These are phyloP conservation scores for Pteronotus mesoamericanus DNA, from an alignment of 2,797 vertebrate species.

Conservation along the genomic window DNA sequence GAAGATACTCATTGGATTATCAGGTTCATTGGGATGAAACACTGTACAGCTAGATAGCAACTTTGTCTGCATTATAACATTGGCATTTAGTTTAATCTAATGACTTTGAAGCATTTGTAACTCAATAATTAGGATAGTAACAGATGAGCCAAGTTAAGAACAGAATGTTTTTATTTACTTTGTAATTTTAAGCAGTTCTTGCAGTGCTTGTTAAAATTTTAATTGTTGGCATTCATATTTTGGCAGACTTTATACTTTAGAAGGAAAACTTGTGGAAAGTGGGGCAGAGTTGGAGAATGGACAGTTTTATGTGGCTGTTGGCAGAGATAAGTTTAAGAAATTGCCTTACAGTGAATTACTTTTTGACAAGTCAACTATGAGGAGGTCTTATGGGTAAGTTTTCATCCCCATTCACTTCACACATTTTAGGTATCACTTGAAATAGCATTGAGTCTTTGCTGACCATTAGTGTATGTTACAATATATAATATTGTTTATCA, in stretches of 20 bases:
- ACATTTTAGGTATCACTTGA: not conserved
- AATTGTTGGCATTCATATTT: conserved; percentile 51
- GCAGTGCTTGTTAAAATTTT: not conserved
- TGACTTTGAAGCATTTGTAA: not conserved
- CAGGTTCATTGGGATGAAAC: not conserved
- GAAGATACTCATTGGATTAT: not conserved
- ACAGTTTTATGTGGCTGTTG: conserved; percentile 95
- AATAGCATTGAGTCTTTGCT: not conserved
- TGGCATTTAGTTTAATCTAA: not conserved
- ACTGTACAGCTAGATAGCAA: not conserved
- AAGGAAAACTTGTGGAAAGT: conserved; percentile 88
- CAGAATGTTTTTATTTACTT: not conserved
- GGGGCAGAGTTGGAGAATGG: conserved; percentile 92
- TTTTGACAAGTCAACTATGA: conserved; percentile 87
- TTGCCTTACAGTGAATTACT: conserved; percentile 90
- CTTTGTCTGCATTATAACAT: not conserved
- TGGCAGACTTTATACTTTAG: conserved; percentile 91
- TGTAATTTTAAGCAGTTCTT: not conserved
- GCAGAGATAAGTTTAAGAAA: conserved; percentile 95
- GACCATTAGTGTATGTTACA: not conserved
- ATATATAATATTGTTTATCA: not conserved
- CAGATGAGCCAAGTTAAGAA: not conserved
- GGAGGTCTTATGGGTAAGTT: conserved; percentile 88
- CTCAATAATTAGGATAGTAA: not conserved
- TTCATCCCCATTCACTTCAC: not conserved